These are phyloP conservation scores for Tragulus kanchil DNA, from an alignment of 2,113 vertebrate genomes.

Conservation along the genomic window DNA sequence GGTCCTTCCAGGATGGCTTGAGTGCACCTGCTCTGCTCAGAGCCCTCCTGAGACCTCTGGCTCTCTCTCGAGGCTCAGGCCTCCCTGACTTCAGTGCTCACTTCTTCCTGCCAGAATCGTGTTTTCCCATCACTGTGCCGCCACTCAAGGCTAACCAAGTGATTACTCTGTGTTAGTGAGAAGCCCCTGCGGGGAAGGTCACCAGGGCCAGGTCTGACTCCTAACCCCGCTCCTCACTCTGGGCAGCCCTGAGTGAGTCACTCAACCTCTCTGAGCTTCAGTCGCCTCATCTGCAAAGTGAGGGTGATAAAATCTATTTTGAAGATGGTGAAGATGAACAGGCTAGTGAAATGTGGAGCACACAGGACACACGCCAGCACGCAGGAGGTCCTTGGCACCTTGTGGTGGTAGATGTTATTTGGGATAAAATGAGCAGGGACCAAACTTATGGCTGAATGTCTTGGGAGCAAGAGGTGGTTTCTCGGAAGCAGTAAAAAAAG, in stretches of 20 bases:
- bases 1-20: neutral
- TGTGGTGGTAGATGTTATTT: neutral
- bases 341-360: neutral
- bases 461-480: neutral
- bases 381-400: neutral
- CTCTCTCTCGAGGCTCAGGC: neutral
- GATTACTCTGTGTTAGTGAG: neutral
- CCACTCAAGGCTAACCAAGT: accelerated
- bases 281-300: neutral
- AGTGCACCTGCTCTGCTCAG: neutral
- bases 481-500: neutral
- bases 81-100: neutral
- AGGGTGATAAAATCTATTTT: neutral
- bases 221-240: neutral
- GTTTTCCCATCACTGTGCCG: neutral
- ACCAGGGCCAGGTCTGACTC: neutral
- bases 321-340: neutral
- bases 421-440: neutral
- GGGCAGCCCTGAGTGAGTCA: neutral
- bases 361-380: neutral
- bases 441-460: neutral
- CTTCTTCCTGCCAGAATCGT: neutral
- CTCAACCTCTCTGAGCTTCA: neutral
- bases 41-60: neutral
- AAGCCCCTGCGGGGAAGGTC: neutral